phyloP scores from a whole-genome alignment of 2,888 invertebrate species.

The Nebria salina region DNA sequence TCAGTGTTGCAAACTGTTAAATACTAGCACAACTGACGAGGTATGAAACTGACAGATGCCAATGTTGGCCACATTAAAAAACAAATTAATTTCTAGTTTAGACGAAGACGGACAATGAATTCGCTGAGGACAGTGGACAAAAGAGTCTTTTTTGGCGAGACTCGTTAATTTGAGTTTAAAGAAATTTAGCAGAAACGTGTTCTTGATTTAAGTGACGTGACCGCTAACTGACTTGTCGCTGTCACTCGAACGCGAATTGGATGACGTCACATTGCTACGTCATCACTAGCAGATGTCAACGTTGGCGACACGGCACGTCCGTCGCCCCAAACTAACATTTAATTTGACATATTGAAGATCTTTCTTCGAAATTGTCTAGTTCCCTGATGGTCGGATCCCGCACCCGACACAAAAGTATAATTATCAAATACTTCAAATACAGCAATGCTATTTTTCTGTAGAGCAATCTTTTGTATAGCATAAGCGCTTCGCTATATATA shows the following conservation, averaged over 20 bases:
- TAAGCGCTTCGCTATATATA: background rate
- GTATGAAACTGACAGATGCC: constrained; percentile 37
- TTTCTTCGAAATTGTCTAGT: background rate
- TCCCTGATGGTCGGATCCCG: background rate
- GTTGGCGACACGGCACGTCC: constrained; percentile 6
- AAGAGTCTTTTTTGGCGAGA: background rate
- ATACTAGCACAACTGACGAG: constrained; percentile 21
- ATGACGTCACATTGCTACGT: constrained; percentile 18
- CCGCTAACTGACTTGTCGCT: constrained; percentile 34
- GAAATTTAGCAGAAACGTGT: constrained; percentile 19
- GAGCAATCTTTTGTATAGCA: background rate
- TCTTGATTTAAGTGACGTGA: constrained; percentile 30
- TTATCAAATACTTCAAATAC: background rate
- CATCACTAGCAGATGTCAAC: constrained; percentile 33
- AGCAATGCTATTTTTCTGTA: background rate
- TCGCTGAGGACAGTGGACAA: constrained; percentile 11
- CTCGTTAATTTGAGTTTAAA: constrained; percentile 20
- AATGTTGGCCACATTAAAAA: constrained; percentile 21
- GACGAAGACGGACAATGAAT: background rate
- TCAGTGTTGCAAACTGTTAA: constrained; percentile 40
- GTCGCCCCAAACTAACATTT: constrained; percentile 1
- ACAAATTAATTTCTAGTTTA: constrained; percentile 26
- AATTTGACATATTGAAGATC: background rate
- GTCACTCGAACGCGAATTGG: constrained; percentile 24
- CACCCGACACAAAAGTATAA: no score